Evolutionary conservation across 2,888 invertebrate species (phyloP).

Genomic region (Hylaea fasciaria): DNA sequence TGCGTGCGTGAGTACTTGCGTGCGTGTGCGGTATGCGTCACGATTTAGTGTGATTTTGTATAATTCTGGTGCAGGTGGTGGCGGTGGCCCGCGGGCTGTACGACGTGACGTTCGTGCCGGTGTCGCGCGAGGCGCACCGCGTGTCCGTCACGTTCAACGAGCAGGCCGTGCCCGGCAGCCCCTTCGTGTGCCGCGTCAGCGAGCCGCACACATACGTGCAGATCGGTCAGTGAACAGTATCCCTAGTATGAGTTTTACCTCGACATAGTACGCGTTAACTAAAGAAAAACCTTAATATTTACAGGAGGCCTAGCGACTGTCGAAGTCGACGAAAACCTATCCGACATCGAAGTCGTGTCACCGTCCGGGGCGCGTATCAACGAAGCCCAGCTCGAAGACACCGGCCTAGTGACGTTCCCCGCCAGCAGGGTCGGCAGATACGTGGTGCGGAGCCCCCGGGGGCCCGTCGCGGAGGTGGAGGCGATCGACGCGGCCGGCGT

Average conservation of each 20-base stretch:
- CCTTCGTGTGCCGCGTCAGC: constrained; percentile 92
- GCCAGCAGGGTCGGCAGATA: constrained; percentile 91
- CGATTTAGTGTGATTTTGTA: too few species aligned
- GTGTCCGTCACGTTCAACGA: constrained; percentile 98
- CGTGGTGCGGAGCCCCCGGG: constrained; percentile 83
- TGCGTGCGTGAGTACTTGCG: too few species aligned
- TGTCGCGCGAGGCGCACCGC: constrained; percentile 94
- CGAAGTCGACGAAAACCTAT: constrained; percentile 85
- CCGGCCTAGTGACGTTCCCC: constrained; percentile 89
- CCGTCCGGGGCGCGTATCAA: constrained; percentile 86
- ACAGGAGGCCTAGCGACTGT: constrained; percentile 84
- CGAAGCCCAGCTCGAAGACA: constrained; percentile 85
- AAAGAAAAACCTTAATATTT: too few species aligned
- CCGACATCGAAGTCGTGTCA: constrained; percentile 88
- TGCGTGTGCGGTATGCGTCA: too few species aligned
- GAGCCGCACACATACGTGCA: constrained; percentile 91
- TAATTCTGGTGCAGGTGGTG: constrained; percentile 84
- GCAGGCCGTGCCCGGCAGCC: constrained; percentile 95
- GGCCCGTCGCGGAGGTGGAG: constrained; percentile 85
- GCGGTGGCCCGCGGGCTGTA: constrained; percentile 96
- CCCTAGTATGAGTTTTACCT: too few species aligned
- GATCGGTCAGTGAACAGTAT: constrained; percentile 85
- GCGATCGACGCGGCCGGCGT: constrained; percentile 91
- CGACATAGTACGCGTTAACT: background rate
- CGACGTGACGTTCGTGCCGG: constrained; percentile 96